Base-by-base conservation (phyloP, 2,113 vertebrate species). In the Anhinga rufa region DNA sequence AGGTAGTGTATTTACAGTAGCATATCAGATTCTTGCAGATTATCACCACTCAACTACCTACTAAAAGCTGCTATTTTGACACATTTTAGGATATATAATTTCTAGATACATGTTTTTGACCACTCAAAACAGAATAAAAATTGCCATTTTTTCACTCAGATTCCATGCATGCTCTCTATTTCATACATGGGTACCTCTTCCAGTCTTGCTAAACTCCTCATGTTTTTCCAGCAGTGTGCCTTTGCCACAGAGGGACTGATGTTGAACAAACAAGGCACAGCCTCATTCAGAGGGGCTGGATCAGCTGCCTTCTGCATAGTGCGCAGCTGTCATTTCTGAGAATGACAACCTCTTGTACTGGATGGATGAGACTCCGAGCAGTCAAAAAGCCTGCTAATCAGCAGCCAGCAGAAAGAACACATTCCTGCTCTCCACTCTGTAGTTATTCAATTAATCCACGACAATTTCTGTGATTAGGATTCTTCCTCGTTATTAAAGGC, bases 401-500 rank as follows among this genome's bases (percentile, higher is more conserved):
- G 48, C 72, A 96, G 11, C 72, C 58, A 76, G 84, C 46, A 95
- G 70, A 62, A 88, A 80, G 48, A 95, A 70, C 54, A 58, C 65
- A 75, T 74, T 52, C 84, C 92, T 80, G 64, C 34, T 49, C 54
- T 48, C 58, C 58, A 28, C 91, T 70, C 49, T 8, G 4, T 7
- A 92, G 42, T 78, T 93, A 71, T 52, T 87, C 34, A 87, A 90
- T 77, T 75, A 93, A 92, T 66, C 36, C 22, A 62, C 24, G 18
- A 87, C 61, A 82, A 85, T 82, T 92, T 62, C 40, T 71, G 76
- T 92, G 86, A 78, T 61, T 92, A 80, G 55, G 40, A 94, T 92
- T 92, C 74, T 95, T 88, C 72, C 96, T 80, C 46, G 78, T 87
- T 90, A 87, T 92, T 95, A 89, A 84, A 76, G 94, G 95, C 49